Evolutionary conservation across 2,888 invertebrate species (phyloP), one percentile per base, ranked within the genome.

Genomic region (Altica lythri): DNA sequence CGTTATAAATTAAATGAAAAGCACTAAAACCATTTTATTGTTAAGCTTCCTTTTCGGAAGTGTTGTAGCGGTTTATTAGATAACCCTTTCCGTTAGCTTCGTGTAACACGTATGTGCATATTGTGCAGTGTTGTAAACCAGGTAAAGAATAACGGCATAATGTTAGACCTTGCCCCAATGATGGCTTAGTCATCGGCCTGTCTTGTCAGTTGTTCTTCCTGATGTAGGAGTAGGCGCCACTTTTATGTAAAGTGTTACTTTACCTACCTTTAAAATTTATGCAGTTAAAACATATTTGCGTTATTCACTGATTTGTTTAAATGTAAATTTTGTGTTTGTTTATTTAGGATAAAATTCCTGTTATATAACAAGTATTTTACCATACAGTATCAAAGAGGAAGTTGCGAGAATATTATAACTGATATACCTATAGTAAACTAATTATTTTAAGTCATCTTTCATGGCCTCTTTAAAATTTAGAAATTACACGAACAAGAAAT

Each of bases 1-100:
- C n/a, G n/a, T n/a, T n/a, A n/a, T n/a, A n/a, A n/a, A n/a, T n/a
- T n/a, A n/a, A n/a, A n/a, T n/a, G n/a, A n/a, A n/a, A n/a, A n/a
- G n/a, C n/a, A n/a, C n/a, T n/a, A n/a, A n/a, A n/a, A n/a, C 10
- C 9, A 10, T 9, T 27, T 27, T 27, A 27, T n/a, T 8, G 27
- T 27, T n/a, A 5, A 3, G n/a, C n/a, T 9, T 27, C 9, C 27
- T 27, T 27, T 27, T 27, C 4, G 27, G 9, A n/a, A 27, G 9
- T 27, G 10, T 8, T 6, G 10, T 48, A 38, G 38, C 38, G 40
- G 48, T 40, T 34, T n/a, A 45, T 45, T 34, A 45, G 32, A 34
- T 40, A 40, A 30, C 40, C 48, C 40, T 42, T 38, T 49, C 32
- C 37, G 47, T 27, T 47, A 37, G 9, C 9, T 43, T 29, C 12